Evolutionary conservation across 2,888 invertebrate genomes (phyloP).

Genomic region (Orthonychiurus folsomi): DNA sequence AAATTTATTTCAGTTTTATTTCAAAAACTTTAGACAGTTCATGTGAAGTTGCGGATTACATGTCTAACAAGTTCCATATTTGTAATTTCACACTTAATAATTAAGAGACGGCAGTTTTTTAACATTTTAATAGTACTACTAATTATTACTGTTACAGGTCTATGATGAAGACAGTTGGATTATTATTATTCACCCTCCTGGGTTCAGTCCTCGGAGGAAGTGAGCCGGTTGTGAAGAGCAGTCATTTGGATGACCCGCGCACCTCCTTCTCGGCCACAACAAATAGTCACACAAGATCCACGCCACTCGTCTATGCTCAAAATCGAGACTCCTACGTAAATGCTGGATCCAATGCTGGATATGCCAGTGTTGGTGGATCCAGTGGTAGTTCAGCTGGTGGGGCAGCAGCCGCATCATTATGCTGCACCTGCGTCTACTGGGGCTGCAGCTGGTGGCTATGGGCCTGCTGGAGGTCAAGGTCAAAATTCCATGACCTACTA

Average conservation of each 20-base stretch:
- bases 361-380: slow-evolving; percentile 12
- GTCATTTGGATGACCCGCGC: slow-evolving; percentile 4
- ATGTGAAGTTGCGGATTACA: no score
- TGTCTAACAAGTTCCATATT: no score
- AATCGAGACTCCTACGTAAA: slow-evolving; percentile 33
- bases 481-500: slow-evolving; percentile 38
- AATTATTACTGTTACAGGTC: no score
- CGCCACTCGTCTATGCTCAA: slow-evolving; percentile 31
- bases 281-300: slow-evolving; percentile 8
- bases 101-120: no score
- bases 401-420: slow-evolving; percentile 6
- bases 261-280: slow-evolving; percentile 8
- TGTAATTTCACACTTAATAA: no score
- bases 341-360: slow-evolving; percentile 25
- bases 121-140: no score
- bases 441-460: slow-evolving; percentile 13
- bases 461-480: slow-evolving; percentile 16
- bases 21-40: no score
- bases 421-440: slow-evolving; percentile 5
- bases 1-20: no score
- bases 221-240: slow-evolving; percentile 2
- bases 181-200: no score
- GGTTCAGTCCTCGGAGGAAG: slow-evolving; percentile 6
- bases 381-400: not conserved
- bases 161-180: no score